A percentile compares a stretch with the other conserved stretches of the same genome.
phyloP scores from a whole-genome alignment of 2,113 vertebrate genomes.

The Gadus chalcogrammus region DNA sequence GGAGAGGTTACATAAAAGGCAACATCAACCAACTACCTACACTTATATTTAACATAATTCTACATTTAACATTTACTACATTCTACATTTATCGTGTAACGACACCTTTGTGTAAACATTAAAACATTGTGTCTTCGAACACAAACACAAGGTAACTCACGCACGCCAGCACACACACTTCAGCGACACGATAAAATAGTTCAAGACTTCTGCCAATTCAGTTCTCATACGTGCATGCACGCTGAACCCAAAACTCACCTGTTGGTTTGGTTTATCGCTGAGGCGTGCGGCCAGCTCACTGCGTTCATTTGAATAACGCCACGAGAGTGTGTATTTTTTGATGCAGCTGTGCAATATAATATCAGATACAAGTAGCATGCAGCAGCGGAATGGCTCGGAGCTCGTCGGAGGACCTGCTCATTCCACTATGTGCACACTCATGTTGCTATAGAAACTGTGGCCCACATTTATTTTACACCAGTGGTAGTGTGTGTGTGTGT shows the following conservation, averaged over 20 bases:
- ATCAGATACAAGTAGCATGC: slow-evolving; percentile 49
- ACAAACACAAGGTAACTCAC: not conserved
- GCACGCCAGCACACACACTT: not conserved
- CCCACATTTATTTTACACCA: slow-evolving; percentile 55
- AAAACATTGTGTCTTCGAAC: no score
- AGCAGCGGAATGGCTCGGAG: slow-evolving; percentile 21
- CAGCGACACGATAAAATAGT: not conserved
- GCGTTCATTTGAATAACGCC: slow-evolving; percentile 57
- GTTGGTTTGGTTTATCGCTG: slow-evolving; percentile 38
- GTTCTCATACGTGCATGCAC: not conserved
- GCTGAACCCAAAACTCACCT: slow-evolving; percentile 10
- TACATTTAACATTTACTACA: not conserved
- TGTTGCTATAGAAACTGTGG: slow-evolving; percentile 51
- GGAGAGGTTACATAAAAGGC: not conserved
- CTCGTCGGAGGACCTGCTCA: slow-evolving; percentile 41
- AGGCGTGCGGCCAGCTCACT: slow-evolving; percentile 24
- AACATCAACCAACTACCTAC: no score
- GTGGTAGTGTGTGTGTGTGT: slow-evolving; percentile 6
- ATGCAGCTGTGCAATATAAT: slow-evolving; percentile 53
- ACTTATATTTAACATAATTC: not conserved
- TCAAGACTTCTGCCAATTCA: not conserved
- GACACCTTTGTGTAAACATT: no score
- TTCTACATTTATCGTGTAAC: not conserved
- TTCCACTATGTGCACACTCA: slow-evolving; percentile 55
- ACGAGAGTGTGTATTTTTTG: slow-evolving; percentile 57